Evolutionary conservation across 1,140 invertebrate genomes (phyloP).

Genomic region (Drosophila paulistorum): DNA sequence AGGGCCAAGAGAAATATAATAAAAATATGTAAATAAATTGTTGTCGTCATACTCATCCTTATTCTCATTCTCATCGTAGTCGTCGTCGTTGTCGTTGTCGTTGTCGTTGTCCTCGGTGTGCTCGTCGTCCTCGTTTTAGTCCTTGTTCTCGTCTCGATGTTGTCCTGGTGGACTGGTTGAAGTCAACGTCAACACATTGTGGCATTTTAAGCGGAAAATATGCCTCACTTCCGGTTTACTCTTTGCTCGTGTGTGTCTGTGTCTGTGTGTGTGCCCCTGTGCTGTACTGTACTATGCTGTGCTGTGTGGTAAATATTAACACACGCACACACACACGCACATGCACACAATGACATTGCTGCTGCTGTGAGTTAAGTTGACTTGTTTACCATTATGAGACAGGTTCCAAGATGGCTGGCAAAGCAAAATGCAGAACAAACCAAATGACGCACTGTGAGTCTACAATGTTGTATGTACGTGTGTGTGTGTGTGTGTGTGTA

Average conservation of each 20-base stretch:
- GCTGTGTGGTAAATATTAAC: slow-evolving; percentile 18
- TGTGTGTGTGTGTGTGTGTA: not conserved
- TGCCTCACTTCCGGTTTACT: slow-evolving; percentile 61
- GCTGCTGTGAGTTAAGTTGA: slow-evolving; percentile 37
- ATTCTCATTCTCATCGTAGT: slow-evolving; percentile 6
- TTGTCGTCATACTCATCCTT: slow-evolving; percentile 35
- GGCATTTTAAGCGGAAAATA: slow-evolving; percentile 76
- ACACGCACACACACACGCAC: slow-evolving; percentile 1
- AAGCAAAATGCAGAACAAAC: slow-evolving; percentile 12
- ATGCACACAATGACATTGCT: not conserved
- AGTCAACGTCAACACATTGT: slow-evolving; percentile 68
- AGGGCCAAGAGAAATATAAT: slow-evolving; percentile 51
- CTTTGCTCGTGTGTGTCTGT: slow-evolving; percentile 5
- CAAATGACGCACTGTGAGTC: slow-evolving; percentile 6
- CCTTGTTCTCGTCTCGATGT: not conserved
- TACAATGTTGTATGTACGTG: not conserved
- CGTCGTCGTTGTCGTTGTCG: slow-evolving; percentile 31
- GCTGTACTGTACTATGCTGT: too few relatives aligned
- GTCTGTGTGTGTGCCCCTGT: not conserved
- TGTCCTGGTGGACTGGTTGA: slow-evolving; percentile 19
- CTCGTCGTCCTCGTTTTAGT: slow-evolving; percentile 18
- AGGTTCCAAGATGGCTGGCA: slow-evolving; percentile 38
- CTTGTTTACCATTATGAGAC: slow-evolving; percentile 61
- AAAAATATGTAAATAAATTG: slow-evolving; percentile 63
- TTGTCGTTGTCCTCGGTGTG: slow-evolving; percentile 14